Percentiles rank a stretch among this genome's conserved stretches.
Evolutionary conservation across 1,140 invertebrate species (phyloP).

Genomic region (Bursaphelenchus mucronatus): DNA sequence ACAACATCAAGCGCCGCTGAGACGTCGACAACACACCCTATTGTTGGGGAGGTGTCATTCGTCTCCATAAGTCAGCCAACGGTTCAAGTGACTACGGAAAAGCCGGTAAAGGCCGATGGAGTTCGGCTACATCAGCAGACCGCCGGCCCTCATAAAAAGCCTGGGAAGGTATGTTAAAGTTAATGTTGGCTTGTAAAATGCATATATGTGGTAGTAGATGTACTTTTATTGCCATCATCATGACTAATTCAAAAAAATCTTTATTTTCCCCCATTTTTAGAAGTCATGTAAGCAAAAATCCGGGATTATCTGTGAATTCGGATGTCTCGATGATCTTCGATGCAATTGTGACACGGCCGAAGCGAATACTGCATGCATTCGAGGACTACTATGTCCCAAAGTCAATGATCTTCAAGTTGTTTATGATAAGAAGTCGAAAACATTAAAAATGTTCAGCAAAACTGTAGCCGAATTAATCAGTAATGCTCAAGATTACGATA

Average conservation of each 20-base stretch:
- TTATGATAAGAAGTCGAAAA: slow-evolving; percentile 24
- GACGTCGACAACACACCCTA: not conserved
- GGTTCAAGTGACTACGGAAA: slow-evolving; percentile 12
- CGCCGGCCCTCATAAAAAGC: not conserved
- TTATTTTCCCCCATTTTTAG: no score
- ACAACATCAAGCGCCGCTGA: slow-evolving; percentile 1
- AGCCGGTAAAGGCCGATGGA: slow-evolving; percentile 13
- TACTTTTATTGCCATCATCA: no score
- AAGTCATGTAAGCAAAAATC: slow-evolving; percentile 28
- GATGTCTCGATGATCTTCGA: slow-evolving; percentile 29
- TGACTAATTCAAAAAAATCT: no score
- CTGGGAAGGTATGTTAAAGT: not conserved
- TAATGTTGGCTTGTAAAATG: no score
- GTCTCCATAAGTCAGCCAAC: slow-evolving; percentile 16
- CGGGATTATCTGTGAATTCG: slow-evolving; percentile 35
- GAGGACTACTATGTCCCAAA: slow-evolving; percentile 19
- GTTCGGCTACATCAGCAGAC: slow-evolving; percentile 33
- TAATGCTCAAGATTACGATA: slow-evolving; percentile 22
- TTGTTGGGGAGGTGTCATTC: slow-evolving; percentile 18
- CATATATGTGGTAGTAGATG: no score
- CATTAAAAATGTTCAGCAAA: slow-evolving; percentile 19
- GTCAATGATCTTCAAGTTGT: slow-evolving; percentile 30
- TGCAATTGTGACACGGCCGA: slow-evolving; percentile 32
- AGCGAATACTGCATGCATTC: slow-evolving; percentile 22
- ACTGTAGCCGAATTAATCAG: slow-evolving; percentile 18